phyloP scores from a whole-genome alignment of 2,113 vertebrate species.

The Microtus pennsylvanicus region DNA sequence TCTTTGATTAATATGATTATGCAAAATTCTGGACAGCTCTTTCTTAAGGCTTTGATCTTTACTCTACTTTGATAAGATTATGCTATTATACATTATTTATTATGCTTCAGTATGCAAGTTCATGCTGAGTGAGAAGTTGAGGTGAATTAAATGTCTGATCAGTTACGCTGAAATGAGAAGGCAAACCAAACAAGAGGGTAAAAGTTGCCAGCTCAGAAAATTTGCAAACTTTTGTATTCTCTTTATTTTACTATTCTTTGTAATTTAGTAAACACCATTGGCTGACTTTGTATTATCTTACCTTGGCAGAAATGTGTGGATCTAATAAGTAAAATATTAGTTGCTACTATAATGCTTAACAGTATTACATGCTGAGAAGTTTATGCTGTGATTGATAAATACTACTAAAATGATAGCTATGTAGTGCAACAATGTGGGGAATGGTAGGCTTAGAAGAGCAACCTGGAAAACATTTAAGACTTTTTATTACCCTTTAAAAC shows the following conservation, averaged over 20 bases:
- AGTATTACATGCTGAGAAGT: background rate
- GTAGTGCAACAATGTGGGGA: background rate
- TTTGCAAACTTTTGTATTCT: background rate
- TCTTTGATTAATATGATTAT: constrained; percentile 58
- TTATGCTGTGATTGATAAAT: background rate
- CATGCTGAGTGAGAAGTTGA: constrained; percentile 21
- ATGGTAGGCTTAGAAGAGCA: background rate
- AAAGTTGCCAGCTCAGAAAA: background rate
- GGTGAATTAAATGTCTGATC: constrained; percentile 4
- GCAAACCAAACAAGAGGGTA: background rate
- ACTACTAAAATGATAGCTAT: background rate
- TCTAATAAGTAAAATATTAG: background rate
- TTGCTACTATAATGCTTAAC: background rate
- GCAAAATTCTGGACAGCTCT: constrained; percentile 30
- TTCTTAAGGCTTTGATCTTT: constrained; percentile 62
- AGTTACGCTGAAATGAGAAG: constrained; percentile 37
- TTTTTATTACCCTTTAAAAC: background rate
- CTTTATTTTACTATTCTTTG: constrained; percentile 36
- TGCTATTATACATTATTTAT: constrained; percentile 63
- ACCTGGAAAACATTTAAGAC: background rate
- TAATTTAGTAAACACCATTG: constrained; percentile 3
- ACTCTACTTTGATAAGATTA: constrained; percentile 59
- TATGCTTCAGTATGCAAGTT: background rate
- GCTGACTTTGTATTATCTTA: background rate
- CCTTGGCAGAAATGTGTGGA: background rate